Base-by-base conservation (phyloP, 2,113 vertebrate genomes). In the Lepisosteus oculatus region DNA sequence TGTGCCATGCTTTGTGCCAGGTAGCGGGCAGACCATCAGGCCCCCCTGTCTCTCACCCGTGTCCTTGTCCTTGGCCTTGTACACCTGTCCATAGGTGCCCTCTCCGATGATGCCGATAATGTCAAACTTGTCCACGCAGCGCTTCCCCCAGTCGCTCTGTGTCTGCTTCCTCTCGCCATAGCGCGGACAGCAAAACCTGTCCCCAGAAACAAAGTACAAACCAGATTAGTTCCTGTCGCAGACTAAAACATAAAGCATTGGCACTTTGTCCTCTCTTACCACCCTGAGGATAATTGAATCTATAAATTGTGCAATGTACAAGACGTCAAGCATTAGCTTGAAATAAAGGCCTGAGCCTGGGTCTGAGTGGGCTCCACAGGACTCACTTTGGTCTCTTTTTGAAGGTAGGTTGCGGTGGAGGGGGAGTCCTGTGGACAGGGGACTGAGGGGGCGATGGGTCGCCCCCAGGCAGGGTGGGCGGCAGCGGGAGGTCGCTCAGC, bases 301-400 rank as follows among this genome's bases (percentile, higher is more conserved):
- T 29, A 1, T 29, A 29, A 29, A 29, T 29, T 29, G 1, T 29
- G 17, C 17, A 29, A 29, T 29, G 17, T 29, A 29, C 17, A 29
- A 29, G 0, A 29, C 17, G 17, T 29, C 0, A 29, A 29, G 17
- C 17, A 29, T 29, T 29, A 29, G 17, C 17, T 29, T 29, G 17
- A 29, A 29, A 29, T 29, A 29, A 29, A 29, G 17, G 17, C 17
- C 17, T 29, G 1, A 29, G 17, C 17, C 17, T 29, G 17, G 17
- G 17, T 29, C 17, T 29, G 17, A 29, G 17, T 14, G 13, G 11
- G 56, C 56, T 13, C 56, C 0, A 2, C 3, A 59, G 14, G 74
- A 72, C 95, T 92, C 85, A 99, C 96, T 98, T 98, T 97, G 97
- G 97, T 97, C 97, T 97, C 91, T 98, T 99, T 90, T 96, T 98